Conservation (phyloP, 2,888 invertebrate genomes). For the Colletes collaris region DNA sequence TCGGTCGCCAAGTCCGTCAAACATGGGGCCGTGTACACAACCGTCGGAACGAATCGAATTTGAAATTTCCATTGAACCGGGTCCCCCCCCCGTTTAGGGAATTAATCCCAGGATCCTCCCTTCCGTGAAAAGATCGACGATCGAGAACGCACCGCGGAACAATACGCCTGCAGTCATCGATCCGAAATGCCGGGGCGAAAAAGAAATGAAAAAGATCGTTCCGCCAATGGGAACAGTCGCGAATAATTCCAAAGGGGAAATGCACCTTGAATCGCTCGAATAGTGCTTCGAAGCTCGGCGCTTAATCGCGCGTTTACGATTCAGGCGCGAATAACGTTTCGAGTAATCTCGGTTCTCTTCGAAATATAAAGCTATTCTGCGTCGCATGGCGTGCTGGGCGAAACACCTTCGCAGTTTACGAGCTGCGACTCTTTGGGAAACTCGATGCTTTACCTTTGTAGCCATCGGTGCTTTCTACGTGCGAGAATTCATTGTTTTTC, state of each 20-base stretch:
- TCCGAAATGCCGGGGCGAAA: no score
- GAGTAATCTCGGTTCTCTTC: conserved; percentile 4
- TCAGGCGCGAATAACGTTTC: not conserved
- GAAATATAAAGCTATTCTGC: conserved; percentile 1
- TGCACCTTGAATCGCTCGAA: not conserved
- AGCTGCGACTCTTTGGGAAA: not conserved
- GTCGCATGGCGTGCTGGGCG: not conserved
- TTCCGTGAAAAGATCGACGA: no score
- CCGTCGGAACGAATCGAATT: conserved; percentile 14
- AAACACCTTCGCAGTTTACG: not conserved
- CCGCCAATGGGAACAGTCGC: not conserved
- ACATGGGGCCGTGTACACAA: conserved; percentile 2
- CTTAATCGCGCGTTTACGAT: conserved; percentile 16
- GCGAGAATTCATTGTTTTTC: no score
- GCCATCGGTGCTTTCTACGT: no score
- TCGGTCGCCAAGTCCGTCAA: not conserved
- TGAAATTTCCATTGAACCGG: no score
- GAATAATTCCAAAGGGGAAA: not conserved
- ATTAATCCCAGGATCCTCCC: not conserved
- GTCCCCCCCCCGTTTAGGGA: no score
- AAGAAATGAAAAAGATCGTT: no score
- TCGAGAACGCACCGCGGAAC: no score
- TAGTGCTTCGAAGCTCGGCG: not conserved
- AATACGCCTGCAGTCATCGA: no score
- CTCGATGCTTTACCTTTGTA: not conserved